Evolutionary conservation across 2,888 invertebrate genomes (phyloP), one percentile per base, ranked within the genome.

Genomic region (Ecliptopera silaceata): DNA sequence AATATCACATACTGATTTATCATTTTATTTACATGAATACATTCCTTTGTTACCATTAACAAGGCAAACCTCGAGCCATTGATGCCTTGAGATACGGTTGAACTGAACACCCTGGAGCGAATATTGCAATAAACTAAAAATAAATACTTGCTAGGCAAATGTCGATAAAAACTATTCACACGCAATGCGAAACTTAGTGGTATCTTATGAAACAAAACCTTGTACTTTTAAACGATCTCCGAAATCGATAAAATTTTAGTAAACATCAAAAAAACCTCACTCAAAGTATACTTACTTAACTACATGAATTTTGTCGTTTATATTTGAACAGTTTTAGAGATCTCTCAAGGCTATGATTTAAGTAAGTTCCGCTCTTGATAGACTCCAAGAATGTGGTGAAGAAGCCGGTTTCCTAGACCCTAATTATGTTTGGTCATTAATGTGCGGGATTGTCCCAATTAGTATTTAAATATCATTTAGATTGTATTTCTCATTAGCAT

Each of bases 361-460:
- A 62, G 72, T 71, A 66, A 63, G 71, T 69, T 71, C 65, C 71
- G 68, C 68, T 71, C 70, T 65, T 68, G 59, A 63, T 8, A 29
- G 66, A 49, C 59, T 53, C 10, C 43, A 68, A 74, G 81, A 79
- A 80, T 81, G 80, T 71, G 70, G 77, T 59, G 48, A 43, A 58
- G 49, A 44, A 56, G 56, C 72, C 69, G 65, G 76, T 75, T 71
- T 65, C 64, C 50, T 65, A 52, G 39, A 54, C 53, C 46, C 58
- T 72, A 68, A 74, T 48, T 29, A 54, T 45, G 22, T 39, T 29
- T 34, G 39, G 20, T 39, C 34, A 38, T 53, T 46, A 56, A n/a
- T 46, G 36, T 50, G 50, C n/a, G 15, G 46, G 17, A 10, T 39
- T 43, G 18, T 32, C 15, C 36, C 6, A n/a, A n/a, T 12, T 13